phyloP scores from a whole-genome alignment of 1,140 invertebrate genomes.

The Phocides pigmalion region DNA sequence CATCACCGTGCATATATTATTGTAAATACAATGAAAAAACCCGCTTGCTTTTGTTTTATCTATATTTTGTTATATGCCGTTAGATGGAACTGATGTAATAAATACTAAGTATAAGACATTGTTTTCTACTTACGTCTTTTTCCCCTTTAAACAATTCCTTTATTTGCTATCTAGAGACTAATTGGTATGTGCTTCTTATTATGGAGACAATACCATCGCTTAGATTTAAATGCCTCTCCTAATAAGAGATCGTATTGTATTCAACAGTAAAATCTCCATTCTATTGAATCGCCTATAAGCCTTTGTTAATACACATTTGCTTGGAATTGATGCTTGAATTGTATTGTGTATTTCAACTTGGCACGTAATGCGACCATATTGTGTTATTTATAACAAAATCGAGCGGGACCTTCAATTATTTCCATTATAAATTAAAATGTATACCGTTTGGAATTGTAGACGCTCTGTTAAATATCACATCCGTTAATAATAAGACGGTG shows the following conservation, averaged over 20 bases:
- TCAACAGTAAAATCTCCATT: conserved; percentile 22
- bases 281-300: conserved; percentile 8
- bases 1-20: too few relatives aligned
- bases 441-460: conserved; percentile 33
- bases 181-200: conserved; percentile 16
- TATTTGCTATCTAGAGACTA: conserved; percentile 3
- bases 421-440: neutral
- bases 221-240: conserved; percentile 14
- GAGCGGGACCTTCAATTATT: neutral
- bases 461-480: conserved; percentile 65
- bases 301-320: conserved; percentile 23
- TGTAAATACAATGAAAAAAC: conserved; percentile 1
- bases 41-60: neutral
- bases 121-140: neutral
- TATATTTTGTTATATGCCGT: too few relatives aligned
- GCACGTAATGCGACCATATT: neutral
- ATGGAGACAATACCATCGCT: conserved; percentile 18
- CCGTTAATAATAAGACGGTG: conserved; percentile 69
- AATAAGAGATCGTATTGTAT: conserved; percentile 27
- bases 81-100: neutral
- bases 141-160: conserved; percentile 3
- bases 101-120: conserved; percentile 5
- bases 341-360: conserved; percentile 12
- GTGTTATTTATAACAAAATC: neutral
- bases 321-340: conserved; percentile 14